phyloP scores from a whole-genome alignment of 2,888 invertebrate genomes.

The Dynastes grantii region DNA sequence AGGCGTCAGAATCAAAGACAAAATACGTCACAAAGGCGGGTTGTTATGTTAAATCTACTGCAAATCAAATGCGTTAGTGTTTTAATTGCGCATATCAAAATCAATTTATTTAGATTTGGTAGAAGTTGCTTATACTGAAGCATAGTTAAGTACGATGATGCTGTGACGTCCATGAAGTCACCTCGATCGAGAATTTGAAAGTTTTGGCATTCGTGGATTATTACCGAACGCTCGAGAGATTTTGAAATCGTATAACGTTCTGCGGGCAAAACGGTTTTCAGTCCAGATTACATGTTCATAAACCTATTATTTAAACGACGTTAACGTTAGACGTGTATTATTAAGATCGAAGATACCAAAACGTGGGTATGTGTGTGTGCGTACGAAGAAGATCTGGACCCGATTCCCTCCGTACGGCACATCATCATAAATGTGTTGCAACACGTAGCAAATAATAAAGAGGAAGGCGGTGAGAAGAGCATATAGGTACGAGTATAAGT shows the following conservation, averaged over 20 bases:
- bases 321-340: constrained; percentile 44
- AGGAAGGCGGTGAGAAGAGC: constrained; percentile 25
- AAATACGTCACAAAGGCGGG: too few species aligned
- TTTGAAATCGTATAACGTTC: constrained; percentile 33
- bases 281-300: constrained; percentile 35
- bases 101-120: background rate
- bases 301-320: constrained; percentile 43
- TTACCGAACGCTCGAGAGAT: constrained; percentile 28
- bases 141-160: background rate
- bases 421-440: constrained; percentile 43
- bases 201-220: constrained; percentile 20
- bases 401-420: constrained; percentile 26
- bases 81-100: background rate
- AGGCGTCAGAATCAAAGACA: too few species aligned
- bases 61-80: too few species aligned
- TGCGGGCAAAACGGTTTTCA: constrained; percentile 18
- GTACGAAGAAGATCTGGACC: constrained; percentile 17
- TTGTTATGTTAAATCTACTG: too few species aligned
- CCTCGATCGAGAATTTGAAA: constrained; percentile 33
- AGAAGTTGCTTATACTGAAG: background rate
- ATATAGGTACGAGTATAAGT: constrained; percentile 15
- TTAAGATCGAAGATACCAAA: constrained; percentile 43
- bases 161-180: background rate
- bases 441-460: constrained; percentile 46
- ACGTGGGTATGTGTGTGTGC: background rate